Evolutionary conservation across 2,113 vertebrate genomes (phyloP).

Genomic region (Periophthalmus modestus): DNA sequence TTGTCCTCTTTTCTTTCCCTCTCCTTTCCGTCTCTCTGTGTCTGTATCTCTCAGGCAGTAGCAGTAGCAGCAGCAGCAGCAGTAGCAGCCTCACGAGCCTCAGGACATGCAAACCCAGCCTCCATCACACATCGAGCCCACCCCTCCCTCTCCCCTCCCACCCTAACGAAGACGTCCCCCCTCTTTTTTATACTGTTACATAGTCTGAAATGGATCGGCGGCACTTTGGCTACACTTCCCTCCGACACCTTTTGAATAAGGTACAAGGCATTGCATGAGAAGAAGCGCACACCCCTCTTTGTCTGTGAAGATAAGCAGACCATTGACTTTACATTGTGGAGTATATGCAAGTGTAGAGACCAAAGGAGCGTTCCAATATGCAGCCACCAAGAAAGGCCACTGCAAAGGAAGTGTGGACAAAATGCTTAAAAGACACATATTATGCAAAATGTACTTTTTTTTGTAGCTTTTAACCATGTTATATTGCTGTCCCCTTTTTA

Average conservation of each 20-base stretch:
- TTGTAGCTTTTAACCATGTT: too few relatives aligned
- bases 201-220: constrained; percentile 58
- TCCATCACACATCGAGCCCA: constrained; percentile 78
- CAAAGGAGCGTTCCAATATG: constrained; percentile 27
- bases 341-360: constrained; percentile 18
- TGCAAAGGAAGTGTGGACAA: constrained; percentile 49
- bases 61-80: constrained; percentile 69
- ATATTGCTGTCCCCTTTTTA: too few relatives aligned
- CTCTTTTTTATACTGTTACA: constrained; percentile 73
- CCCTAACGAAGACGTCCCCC: constrained; percentile 16
- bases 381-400: constrained; percentile 44
- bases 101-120: constrained; percentile 75
- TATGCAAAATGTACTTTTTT: too few relatives aligned
- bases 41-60: constrained; percentile 52
- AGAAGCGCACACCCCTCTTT: constrained; percentile 22
- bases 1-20: too few relatives aligned
- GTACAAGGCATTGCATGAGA: constrained; percentile 22
- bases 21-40: background rate
- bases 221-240: constrained; percentile 64
- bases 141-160: constrained; percentile 1
- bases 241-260: constrained; percentile 37
- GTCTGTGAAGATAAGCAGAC: constrained; percentile 22
- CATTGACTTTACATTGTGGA: constrained; percentile 29
- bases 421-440: constrained; percentile 33
- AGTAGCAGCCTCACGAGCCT: constrained; percentile 70